Evolutionary conservation across 1,140 invertebrate genomes (phyloP), one percentile per base, ranked within the genome.

Genomic region (Bombus impatiens): DNA sequence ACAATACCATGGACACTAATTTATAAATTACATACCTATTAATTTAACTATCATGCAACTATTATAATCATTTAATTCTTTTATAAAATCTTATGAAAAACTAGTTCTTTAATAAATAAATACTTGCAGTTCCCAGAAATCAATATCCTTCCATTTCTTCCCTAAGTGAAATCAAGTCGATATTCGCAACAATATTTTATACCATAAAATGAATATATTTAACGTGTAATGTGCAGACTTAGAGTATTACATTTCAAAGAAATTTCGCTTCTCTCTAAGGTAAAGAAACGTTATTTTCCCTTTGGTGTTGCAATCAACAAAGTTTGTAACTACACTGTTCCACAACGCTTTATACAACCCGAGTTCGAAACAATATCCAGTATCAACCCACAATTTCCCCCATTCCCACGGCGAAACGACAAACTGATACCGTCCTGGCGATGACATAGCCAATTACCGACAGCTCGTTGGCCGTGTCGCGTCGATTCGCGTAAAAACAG

Each of bases 401-500:
- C 47, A 53, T 22, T 53, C 4, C n/a, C 59, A 32, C 57, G 10
- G 32, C 37, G 37, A 74, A 18, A 62, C 57, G 57, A 62, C 68
- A 47, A 82, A 18, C 62, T 25, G 62, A 78, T 35, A 59, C 37
- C 12, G 2, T 40, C 32, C 74, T 59, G 47, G 9, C 74, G 57
- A 53, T 67, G 59, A 68, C 65, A 65, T 32, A 35, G 76, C 37
- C 82, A 79, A 84, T 84, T 71, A 68, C n/a, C 62, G 44, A 47
- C 18, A 62, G 44, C 35, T 53, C 28, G 65, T 37, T 53, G 32
- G 25, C 42, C n/a, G 15, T 53, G 74, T 35, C 42, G 53, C 78
- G 74, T 88, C 65, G 77, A 88, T 88, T 59, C 82, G 37, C 25
- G 78, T 22, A 71, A 68, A 81, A 78, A 89, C 68, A 86, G 53